A percentile compares a stretch with the other conserved stretches of the same genome.
Evolutionary conservation across 2,797 vertebrate species (phyloP).

Genomic region (Mionectes olivaceus): DNA sequence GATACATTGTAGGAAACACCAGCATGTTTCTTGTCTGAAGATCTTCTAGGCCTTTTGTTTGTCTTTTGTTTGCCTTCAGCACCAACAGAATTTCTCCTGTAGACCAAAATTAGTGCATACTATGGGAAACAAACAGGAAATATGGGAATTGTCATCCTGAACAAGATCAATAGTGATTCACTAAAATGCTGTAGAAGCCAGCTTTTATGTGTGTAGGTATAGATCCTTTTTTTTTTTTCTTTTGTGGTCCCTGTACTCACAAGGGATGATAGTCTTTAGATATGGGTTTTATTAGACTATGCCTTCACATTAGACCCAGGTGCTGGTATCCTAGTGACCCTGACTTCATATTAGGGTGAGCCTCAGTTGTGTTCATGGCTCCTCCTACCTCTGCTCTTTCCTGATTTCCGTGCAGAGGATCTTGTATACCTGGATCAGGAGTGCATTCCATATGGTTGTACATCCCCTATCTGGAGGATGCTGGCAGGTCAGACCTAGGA

Average conservation of each 20-base stretch:
- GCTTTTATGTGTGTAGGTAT: neutral
- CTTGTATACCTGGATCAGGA: neutral
- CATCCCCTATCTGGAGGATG: neutral
- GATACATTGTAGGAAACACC: neutral
- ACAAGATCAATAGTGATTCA: neutral
- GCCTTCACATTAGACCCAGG: neutral
- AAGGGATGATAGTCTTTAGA: neutral
- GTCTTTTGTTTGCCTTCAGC: neutral
- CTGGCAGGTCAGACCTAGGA: neutral
- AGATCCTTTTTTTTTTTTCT: neutral
- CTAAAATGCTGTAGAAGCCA: neutral
- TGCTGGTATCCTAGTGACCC: neutral
- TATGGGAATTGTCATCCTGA: neutral
- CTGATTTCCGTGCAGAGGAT: neutral
- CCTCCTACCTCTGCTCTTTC: neutral
- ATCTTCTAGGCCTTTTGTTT: neutral
- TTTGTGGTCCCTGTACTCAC: neutral
- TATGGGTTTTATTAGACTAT: neutral
- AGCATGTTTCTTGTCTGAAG: neutral
- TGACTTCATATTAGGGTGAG: neutral
- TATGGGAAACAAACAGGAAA: neutral
- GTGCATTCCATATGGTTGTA: fast-evolving
- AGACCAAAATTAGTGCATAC: neutral
- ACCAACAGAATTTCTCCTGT: neutral
- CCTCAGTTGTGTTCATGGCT: neutral